phyloP scores from a whole-genome alignment of 2,888 invertebrate species.

The Mythimna ferrago region DNA sequence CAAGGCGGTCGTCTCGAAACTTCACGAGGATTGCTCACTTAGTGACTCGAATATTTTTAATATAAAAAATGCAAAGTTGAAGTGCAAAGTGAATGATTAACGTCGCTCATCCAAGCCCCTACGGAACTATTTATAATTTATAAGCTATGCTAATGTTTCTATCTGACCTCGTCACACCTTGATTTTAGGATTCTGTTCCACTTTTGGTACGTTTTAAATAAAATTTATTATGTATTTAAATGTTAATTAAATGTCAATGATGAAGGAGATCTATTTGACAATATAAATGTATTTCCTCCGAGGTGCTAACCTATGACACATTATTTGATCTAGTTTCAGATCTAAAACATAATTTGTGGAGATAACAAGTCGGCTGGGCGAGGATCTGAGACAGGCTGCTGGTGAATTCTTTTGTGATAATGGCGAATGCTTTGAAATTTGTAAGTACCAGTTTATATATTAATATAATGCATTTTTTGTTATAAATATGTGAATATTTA shows the following conservation, averaged over 20 bases:
- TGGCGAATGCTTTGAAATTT: slow-evolving; percentile 71
- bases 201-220: slow-evolving; percentile 83
- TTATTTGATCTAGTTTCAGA: slow-evolving; percentile 86
- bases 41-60: slow-evolving; percentile 66
- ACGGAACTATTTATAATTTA: slow-evolving; percentile 74
- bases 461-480: slow-evolving; percentile 29
- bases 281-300: slow-evolving; percentile 77
- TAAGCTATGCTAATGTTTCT: slow-evolving; percentile 83
- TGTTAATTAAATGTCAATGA: slow-evolving; percentile 86
- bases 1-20: slow-evolving; percentile 81
- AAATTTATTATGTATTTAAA: slow-evolving; percentile 87
- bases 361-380: slow-evolving; percentile 74
- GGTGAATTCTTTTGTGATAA: slow-evolving; percentile 60
- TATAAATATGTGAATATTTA: slow-evolving; percentile 20
- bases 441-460: slow-evolving; percentile 73
- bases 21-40: slow-evolving; percentile 66
- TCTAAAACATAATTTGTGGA: slow-evolving; percentile 78
- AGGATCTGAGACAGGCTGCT: slow-evolving; percentile 59
- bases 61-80: slow-evolving; percentile 60
- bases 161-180: slow-evolving; percentile 84
- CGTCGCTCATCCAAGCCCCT: slow-evolving; percentile 65
- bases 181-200: slow-evolving; percentile 84
- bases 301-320: slow-evolving; percentile 76
- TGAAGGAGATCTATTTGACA: slow-evolving; percentile 79
- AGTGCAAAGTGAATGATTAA: slow-evolving; percentile 75